phyloP scores from a whole-genome alignment of 2,797 vertebrate genomes.

The Carcharodon carcharias region DNA sequence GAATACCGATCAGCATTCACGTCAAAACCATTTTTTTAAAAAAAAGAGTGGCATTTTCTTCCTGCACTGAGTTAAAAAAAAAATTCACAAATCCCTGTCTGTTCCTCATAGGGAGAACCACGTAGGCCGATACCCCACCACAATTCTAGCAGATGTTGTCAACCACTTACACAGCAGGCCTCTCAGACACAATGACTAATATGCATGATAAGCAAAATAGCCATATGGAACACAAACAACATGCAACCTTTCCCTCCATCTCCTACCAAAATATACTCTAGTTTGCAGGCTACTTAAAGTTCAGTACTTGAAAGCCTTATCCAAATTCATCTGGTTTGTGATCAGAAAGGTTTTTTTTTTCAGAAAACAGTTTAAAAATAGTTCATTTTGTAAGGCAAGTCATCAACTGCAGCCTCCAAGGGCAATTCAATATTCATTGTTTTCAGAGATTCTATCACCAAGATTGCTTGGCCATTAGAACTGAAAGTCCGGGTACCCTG shows the following conservation, averaged over 20 bases:
- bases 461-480: neutral
- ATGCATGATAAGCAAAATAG: neutral
- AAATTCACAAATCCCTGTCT: neutral
- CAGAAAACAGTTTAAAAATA: neutral
- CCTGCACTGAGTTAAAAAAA: neutral
- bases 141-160: neutral
- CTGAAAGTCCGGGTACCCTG: neutral
- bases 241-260: neutral
- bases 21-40: too few species aligned
- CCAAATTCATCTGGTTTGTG: neutral
- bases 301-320: neutral
- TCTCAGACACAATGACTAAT: constrained; percentile 30
- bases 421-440: constrained; percentile 3
- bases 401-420: neutral
- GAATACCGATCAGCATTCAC: neutral
- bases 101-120: neutral
- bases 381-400: neutral
- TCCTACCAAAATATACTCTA: neutral
- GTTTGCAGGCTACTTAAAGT: neutral
- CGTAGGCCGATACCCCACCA: neutral
- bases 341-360: neutral
- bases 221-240: neutral
- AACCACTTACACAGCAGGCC: neutral
- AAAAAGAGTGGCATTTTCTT: neutral
- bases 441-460: neutral